Evolutionary conservation across 1,140 invertebrate genomes (phyloP).

Genomic region (Dendrolimus punctatus): DNA sequence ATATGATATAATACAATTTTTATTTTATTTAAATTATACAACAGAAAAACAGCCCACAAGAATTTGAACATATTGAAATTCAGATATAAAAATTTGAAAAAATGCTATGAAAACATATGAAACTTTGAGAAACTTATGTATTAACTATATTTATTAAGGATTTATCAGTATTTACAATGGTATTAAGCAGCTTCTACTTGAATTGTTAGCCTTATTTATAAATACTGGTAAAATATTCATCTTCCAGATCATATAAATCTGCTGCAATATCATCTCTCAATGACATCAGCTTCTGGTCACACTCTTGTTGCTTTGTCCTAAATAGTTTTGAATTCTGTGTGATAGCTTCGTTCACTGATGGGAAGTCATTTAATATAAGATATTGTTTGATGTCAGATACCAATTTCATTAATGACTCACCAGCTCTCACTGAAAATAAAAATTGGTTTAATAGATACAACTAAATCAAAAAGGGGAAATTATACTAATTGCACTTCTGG

Average conservation of each 20-base stretch:
- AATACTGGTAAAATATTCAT: slow-evolving; percentile 97
- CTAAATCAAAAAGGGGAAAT: slow-evolving; percentile 4
- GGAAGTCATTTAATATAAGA: slow-evolving; percentile 96
- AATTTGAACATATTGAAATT: too few relatives aligned
- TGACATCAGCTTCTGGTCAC: slow-evolving; percentile 94
- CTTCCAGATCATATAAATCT: slow-evolving; percentile 96
- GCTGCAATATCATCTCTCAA: slow-evolving; percentile 95
- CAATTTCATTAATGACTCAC: slow-evolving; percentile 96
- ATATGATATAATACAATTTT: too few relatives aligned
- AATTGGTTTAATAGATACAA: slow-evolving; percentile 8
- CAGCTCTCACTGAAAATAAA: slow-evolving; percentile 82
- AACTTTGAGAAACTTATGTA: neutral
- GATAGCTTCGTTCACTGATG: slow-evolving; percentile 96
- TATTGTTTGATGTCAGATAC: slow-evolving; percentile 98
- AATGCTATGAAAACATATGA: too few relatives aligned
- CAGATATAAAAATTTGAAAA: too few relatives aligned
- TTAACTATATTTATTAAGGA: neutral
- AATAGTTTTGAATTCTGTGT: slow-evolving; percentile 92
- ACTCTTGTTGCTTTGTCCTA: slow-evolving; percentile 90
- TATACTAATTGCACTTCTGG: too few relatives aligned
- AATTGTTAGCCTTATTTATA: slow-evolving; percentile 79
- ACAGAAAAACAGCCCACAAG: too few relatives aligned
- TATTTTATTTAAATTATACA: too few relatives aligned
- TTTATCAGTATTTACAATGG: too few relatives aligned
- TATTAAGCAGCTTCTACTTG: too few relatives aligned